Conservation (phyloP, 2,888 invertebrate species). For the Chirona hameri region DNA sequence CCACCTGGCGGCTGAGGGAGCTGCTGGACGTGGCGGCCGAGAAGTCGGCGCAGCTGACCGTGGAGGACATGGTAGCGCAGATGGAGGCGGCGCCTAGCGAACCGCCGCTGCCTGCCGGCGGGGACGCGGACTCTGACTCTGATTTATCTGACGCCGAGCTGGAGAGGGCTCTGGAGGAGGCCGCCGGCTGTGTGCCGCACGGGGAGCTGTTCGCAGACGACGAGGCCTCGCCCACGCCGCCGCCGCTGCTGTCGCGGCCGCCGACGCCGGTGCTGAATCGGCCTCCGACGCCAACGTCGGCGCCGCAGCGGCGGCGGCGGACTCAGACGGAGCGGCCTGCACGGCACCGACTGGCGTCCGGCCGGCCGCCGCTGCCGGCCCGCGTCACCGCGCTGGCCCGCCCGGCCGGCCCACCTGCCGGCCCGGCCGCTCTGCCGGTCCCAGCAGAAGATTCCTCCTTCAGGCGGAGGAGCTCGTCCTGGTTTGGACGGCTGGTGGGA, state of each 20-base stretch:
- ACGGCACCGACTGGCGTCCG: not conserved
- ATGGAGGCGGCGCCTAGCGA: not conserved
- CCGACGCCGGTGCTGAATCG: not conserved
- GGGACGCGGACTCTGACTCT: not conserved
- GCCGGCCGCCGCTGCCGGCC: not conserved
- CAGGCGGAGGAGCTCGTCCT: not conserved
- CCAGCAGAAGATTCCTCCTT: not conserved
- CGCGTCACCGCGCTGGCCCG: too few species aligned
- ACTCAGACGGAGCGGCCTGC: not conserved
- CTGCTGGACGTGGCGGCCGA: conserved; percentile 7
- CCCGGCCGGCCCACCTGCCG: not conserved
- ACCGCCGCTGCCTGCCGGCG: not conserved
- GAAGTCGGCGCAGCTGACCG: conserved; percentile 24
- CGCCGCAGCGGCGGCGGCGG: not conserved
- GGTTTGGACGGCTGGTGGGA: not conserved
- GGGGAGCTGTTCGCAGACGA: conserved; percentile 4
- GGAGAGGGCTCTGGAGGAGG: conserved; percentile 5
- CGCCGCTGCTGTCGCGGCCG: not conserved
- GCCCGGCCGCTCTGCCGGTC: not conserved
- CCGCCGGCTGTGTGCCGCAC: not conserved
- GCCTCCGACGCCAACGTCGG: not conserved
- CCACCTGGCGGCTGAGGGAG: conserved; percentile 8
- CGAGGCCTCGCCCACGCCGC: not conserved
- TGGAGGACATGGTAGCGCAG: not conserved
- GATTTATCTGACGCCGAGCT: not conserved